Percentiles rank a stretch among this genome's conserved stretches.
phyloP scores from a whole-genome alignment of 2,113 vertebrate genomes.

The Sphyrna mokarran region DNA sequence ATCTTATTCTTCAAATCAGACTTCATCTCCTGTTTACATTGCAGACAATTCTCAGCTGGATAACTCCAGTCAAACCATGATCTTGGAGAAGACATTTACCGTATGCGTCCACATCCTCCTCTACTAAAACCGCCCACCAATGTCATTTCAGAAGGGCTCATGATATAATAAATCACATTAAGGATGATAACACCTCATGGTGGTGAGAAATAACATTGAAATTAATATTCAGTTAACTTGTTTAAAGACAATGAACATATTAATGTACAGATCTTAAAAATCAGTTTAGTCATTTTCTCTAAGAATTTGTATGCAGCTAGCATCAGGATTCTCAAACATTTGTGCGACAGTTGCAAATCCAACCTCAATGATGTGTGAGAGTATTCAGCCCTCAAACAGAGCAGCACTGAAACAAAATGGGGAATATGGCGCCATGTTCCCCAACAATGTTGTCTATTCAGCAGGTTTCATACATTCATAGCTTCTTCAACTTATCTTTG shows the following conservation, averaged over 20 bases:
- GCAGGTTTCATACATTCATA: constrained; percentile 46
- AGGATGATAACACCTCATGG: not conserved
- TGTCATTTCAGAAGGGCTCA: not conserved
- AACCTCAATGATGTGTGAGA: not conserved
- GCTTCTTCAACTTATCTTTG: constrained; percentile 63
- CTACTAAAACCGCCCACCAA: not conserved
- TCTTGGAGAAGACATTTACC: not conserved
- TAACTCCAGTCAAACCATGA: not conserved
- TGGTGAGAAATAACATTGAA: not conserved
- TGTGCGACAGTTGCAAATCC: not conserved
- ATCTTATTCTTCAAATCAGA: not conserved
- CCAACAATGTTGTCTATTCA: not conserved
- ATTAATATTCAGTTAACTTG: not conserved
- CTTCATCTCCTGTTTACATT: not conserved
- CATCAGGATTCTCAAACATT: constrained; percentile 5
- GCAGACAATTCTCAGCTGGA: not conserved
- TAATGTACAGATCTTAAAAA: not conserved
- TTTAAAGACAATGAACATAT: not conserved
- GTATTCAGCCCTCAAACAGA: constrained; percentile 4
- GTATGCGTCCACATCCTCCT: not conserved
- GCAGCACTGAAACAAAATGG: not conserved
- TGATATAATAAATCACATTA: constrained; percentile 16
- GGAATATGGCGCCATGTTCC: not conserved
- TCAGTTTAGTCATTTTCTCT: not conserved
- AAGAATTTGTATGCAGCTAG: constrained; percentile 5